Conservation (phyloP, 2,888 invertebrate species). For the Chrysolina americana region DNA sequence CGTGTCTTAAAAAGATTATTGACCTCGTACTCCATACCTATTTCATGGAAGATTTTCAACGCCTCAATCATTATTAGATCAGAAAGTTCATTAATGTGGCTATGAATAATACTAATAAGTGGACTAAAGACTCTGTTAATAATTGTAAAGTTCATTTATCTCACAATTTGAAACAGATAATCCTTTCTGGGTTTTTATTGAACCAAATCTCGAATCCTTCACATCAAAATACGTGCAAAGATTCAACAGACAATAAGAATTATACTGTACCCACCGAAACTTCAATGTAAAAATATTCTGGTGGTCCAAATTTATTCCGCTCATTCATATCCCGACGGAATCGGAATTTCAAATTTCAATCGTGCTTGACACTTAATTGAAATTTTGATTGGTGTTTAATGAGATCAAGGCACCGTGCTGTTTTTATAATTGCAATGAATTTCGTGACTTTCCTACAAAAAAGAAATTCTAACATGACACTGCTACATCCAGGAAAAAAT, state of each 20-base stretch:
- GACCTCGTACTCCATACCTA: background rate
- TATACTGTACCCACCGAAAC: background rate
- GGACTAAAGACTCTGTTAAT: no score
- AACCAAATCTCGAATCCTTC: no score
- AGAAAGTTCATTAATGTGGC: no score
- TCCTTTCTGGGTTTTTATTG: no score
- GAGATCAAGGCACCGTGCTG: background rate
- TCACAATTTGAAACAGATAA: no score
- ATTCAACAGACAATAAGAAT: no score
- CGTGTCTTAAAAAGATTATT: background rate
- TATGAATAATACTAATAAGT: no score
- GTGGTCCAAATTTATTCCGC: background rate
- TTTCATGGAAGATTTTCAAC: background rate
- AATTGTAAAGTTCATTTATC: no score
- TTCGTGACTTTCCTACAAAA: conserved; percentile 4
- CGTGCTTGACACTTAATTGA: background rate
- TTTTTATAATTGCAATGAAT: conserved; percentile 9
- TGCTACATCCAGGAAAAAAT: background rate
- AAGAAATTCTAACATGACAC: background rate
- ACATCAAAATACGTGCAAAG: no score
- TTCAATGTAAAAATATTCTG: background rate
- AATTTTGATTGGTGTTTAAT: conserved; percentile 7
- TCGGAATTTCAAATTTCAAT: background rate
- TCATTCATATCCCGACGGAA: background rate
- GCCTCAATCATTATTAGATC: no score